A percentile compares a stretch with the other conserved stretches of the same genome.
These are phyloP conservation scores for Sterrhoptilus dennistouni DNA, from an alignment of 2,113 vertebrate genomes.

Conservation along the genomic window DNA sequence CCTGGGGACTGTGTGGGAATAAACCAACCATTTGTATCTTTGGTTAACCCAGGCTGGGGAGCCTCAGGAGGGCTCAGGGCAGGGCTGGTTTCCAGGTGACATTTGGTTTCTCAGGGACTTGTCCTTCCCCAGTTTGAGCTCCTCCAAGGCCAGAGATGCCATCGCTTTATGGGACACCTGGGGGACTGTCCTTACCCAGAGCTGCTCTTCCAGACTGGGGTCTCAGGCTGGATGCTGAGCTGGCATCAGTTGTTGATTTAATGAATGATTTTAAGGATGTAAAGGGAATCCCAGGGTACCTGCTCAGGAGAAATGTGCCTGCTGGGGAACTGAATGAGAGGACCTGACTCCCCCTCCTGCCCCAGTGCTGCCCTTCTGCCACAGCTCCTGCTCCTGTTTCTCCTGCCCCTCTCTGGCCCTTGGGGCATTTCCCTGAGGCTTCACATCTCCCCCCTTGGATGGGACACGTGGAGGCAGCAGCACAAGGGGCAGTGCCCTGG, in stretches of 20 bases:
- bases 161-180: neutral
- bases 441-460: too few species aligned
- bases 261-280: neutral
- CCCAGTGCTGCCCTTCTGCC: neutral
- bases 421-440: neutral
- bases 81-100: neutral
- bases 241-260: neutral
- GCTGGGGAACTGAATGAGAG: neutral
- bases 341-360: neutral
- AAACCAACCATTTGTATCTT: neutral
- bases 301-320: neutral
- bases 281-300: neutral
- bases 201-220: neutral
- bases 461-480: neutral
- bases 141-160: neutral
- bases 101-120: neutral
- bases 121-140: neutral
- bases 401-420: neutral
- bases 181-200: neutral
- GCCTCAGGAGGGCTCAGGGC: neutral
- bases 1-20: neutral
- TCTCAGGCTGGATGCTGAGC: neutral
- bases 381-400: neutral
- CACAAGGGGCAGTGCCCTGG: fast-evolving
- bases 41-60: neutral